Evolutionary conservation across 2,888 invertebrate species (phyloP), one percentile per base, ranked within the genome.

Genomic region (Oscheius onirici): DNA sequence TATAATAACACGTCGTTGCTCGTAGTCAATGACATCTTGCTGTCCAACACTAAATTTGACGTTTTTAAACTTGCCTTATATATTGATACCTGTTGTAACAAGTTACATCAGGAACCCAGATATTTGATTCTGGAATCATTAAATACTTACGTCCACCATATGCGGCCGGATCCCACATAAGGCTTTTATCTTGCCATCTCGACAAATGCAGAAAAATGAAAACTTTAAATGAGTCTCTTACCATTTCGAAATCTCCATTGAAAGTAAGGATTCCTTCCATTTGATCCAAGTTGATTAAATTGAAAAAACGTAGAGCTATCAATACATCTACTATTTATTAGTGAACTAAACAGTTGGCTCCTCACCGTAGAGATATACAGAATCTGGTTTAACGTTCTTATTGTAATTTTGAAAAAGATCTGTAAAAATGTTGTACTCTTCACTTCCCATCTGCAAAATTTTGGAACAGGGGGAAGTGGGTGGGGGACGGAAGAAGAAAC

Each of bases 241-340:
- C 70, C 70, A 60, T 49, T 63, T 70, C 60, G 13, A 70, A 58
- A 61, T 70, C 70, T 6, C 63, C 63, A 28, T 46, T 49, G 26
- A 70, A 70, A 6, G 54, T 22, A 2, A 70, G 65, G 3, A 51
- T 44, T 41, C 63, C 70, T 43, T 60, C 70, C 40, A 63, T 51
- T 54, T 70, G 61, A 41, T 70, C 61, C 58, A 58, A 28, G n/a
- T 28, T 43, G n/a, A 69, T 44, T 11, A 60, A 28, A 15, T 52
- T 67, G 43, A 67, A 55, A 44, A 67, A 67, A 22, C 55, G 67
- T 17, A 67, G 55, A 17, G 67, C 67, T 8, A 67, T 51, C 5
- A 67, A 20, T 15, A 67, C 67, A 41, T 67, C 67, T 67, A 26
- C 22, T 28, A 22, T 15, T 17, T 13, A 11, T 34, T 34, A 34